phyloP scores from a whole-genome alignment of 2,888 invertebrate genomes.

The Amphipoea lucens region DNA sequence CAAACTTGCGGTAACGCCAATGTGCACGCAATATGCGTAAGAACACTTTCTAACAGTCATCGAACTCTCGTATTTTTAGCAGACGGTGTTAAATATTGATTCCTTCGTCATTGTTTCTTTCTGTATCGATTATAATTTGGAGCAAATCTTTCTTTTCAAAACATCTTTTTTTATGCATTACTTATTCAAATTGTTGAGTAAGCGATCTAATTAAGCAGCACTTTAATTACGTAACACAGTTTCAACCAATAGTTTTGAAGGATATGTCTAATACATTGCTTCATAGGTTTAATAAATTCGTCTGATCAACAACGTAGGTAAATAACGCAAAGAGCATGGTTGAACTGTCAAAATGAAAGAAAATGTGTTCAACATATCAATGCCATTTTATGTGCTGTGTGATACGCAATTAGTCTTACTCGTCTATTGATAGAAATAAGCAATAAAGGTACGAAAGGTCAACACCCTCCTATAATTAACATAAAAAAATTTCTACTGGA shows the following conservation, averaged over 20 bases:
- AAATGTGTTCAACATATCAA: neutral
- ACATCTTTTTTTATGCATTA: neutral
- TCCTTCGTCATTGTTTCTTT: slow-evolving; percentile 8
- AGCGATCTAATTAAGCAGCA: neutral
- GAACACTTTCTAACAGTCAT: slow-evolving; percentile 60
- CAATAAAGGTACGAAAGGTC: neutral
- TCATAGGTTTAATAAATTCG: neutral
- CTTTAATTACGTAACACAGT: neutral
- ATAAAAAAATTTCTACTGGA: neutral
- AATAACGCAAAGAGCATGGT: neutral
- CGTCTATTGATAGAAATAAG: too few relatives aligned
- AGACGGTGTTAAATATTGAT: slow-evolving; percentile 31
- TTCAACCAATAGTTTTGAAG: neutral
- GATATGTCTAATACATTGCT: neutral
- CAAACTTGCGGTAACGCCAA: slow-evolving; percentile 9
- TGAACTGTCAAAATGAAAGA: neutral
- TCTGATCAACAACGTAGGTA: neutral
- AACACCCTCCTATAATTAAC: neutral
- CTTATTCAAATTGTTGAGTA: neutral
- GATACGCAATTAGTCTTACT: neutral
- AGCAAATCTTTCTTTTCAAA: neutral
- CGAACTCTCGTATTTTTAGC: slow-evolving; percentile 38
- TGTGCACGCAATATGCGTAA: slow-evolving; percentile 52
- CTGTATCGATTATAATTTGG: neutral
- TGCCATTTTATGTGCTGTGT: neutral